phyloP scores from a whole-genome alignment of 2,797 vertebrate genomes.

The Peromyscus eremicus region DNA sequence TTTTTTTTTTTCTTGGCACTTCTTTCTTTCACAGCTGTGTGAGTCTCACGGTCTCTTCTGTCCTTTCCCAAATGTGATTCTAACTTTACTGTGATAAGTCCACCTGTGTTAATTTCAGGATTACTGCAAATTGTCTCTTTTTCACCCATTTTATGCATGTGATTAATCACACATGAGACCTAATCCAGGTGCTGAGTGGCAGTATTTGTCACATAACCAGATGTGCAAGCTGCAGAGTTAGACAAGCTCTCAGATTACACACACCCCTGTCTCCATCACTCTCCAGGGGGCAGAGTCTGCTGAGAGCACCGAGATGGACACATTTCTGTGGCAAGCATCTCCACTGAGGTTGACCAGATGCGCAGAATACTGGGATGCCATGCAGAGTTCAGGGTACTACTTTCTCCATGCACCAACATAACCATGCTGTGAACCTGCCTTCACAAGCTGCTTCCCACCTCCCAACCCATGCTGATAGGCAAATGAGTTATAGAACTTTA shows the following conservation, averaged over 20 bases:
- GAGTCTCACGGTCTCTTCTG: neutral
- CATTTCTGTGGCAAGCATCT: neutral
- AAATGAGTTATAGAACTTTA: neutral
- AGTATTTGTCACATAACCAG: neutral
- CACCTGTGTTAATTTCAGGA: neutral
- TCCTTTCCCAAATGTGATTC: neutral
- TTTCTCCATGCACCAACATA: neutral
- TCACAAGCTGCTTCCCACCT: neutral
- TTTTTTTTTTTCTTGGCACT: neutral
- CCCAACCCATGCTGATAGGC: neutral
- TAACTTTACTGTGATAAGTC: neutral
- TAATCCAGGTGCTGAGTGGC: neutral
- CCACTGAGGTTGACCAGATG: neutral
- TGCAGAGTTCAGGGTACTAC: neutral
- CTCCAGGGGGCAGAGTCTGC: neutral
- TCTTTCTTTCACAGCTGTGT: neutral
- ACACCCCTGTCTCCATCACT: neutral
- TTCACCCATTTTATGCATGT: neutral
- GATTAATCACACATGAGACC: neutral
- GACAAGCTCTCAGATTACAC: neutral
- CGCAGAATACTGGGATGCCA: neutral
- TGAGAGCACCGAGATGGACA: neutral
- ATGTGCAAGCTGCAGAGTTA: neutral
- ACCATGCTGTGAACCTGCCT: neutral
- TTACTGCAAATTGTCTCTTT: neutral